Conservation (phyloP, 2,797 vertebrate species). For the Cryptoblepharus egeriae region DNA sequence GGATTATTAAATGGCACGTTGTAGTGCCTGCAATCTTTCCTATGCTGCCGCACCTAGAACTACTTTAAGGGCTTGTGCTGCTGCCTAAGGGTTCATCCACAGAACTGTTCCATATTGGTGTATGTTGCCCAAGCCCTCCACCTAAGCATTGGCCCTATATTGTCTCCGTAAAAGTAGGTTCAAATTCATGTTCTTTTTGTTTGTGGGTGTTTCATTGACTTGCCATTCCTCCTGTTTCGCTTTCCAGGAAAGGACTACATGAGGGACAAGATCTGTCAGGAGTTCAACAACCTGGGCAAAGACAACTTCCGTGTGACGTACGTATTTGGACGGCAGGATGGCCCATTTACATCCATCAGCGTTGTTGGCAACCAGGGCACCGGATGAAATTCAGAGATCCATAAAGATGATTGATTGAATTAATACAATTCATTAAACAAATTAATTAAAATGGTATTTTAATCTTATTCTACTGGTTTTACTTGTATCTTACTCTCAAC, state of each 20-base stretch:
- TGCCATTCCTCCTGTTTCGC: constrained; percentile 30
- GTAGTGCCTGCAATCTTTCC: no score
- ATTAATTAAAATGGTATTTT: no score
- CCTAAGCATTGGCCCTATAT: no score
- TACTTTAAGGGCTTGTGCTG: no score
- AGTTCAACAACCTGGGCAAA: constrained; percentile 72
- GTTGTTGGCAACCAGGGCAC: accelerated
- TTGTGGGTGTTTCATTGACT: background rate
- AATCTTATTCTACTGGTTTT: no score
- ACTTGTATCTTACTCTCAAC: no score
- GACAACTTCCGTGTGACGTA: constrained; percentile 79
- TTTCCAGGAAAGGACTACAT: constrained; percentile 77
- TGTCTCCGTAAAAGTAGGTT: background rate
- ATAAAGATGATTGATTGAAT: background rate
- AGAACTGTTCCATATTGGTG: no score
- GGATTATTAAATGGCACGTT: no score
- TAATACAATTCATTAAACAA: no score
- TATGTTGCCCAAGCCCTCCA: no score
- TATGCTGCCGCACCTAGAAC: no score
- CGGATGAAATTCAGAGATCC: background rate
- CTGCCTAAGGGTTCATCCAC: no score
- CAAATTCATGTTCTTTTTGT: background rate
- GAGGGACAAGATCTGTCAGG: constrained; percentile 81
- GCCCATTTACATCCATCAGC: background rate
- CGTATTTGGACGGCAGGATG: constrained; percentile 49